Evolutionary conservation across 2,113 vertebrate genomes (phyloP).

Genomic region (Bothrops jararaca): DNA sequence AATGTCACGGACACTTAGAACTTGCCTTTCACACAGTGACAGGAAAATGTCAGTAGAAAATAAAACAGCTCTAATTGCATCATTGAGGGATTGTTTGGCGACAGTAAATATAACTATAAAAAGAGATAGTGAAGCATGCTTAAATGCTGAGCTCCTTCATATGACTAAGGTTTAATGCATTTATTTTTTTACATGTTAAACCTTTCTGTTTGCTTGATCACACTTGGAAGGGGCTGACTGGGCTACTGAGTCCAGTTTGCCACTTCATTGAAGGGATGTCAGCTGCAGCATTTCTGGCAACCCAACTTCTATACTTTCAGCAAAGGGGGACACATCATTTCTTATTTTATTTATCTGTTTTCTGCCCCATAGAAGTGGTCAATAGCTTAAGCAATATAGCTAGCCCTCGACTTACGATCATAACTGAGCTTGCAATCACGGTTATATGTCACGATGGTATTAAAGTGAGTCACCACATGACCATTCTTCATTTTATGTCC

Average conservation of each 20-base stretch:
- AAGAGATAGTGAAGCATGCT: background rate
- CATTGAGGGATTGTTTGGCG: background rate
- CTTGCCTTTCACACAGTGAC: background rate
- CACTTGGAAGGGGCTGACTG: background rate
- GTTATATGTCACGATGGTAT: background rate
- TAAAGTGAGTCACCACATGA: background rate
- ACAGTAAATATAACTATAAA: background rate
- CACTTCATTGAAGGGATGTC: background rate
- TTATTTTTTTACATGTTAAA: background rate
- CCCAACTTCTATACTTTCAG: background rate
- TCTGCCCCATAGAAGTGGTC: background rate
- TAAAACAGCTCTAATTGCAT: background rate
- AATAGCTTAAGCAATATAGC: background rate
- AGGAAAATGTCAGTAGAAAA: background rate
- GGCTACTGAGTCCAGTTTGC: background rate
- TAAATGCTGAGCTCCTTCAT: background rate
- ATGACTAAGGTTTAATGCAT: background rate
- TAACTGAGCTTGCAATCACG: background rate
- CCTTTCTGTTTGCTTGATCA: background rate
- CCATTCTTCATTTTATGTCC: background rate
- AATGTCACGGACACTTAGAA: conserved; percentile 7
- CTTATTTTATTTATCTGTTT: background rate
- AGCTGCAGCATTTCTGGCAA: background rate
- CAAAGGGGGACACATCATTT: background rate
- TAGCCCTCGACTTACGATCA: background rate